These are phyloP conservation scores for Coelopa frigida DNA, from an alignment of 1,140 invertebrate genomes.

Conservation along the genomic window DNA sequence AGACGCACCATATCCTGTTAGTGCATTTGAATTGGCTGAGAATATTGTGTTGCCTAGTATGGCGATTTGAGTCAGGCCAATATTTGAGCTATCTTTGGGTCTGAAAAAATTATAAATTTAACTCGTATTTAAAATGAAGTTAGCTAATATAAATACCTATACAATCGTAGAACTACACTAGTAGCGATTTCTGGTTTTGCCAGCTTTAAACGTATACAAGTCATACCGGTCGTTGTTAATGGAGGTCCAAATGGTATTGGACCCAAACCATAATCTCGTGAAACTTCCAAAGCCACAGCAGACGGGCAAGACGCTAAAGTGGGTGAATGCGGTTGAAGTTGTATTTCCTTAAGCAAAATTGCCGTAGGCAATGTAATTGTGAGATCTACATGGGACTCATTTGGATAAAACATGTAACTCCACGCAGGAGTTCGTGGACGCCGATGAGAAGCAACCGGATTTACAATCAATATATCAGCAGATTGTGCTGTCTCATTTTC, in stretches of 20 bases:
- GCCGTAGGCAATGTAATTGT: slow-evolving; percentile 81
- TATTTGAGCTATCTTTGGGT: slow-evolving; percentile 77
- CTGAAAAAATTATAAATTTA: slow-evolving; percentile 52
- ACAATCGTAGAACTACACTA: slow-evolving; percentile 51
- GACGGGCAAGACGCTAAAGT: slow-evolving; percentile 83
- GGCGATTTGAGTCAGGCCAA: slow-evolving; percentile 81
- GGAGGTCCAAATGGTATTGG: slow-evolving; percentile 54
- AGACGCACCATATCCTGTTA: not conserved
- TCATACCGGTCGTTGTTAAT: slow-evolving; percentile 73
- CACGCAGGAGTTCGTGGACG: slow-evolving; percentile 79
- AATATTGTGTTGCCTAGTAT: slow-evolving; percentile 69
- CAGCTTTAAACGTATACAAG: slow-evolving; percentile 74
- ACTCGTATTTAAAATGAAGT: slow-evolving; percentile 13
- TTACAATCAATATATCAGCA: slow-evolving; percentile 75
- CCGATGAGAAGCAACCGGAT: slow-evolving; percentile 67
- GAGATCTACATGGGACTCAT: slow-evolving; percentile 80
- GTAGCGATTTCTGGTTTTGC: slow-evolving; percentile 73
- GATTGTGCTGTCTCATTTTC: slow-evolving; percentile 79
- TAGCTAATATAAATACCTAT: slow-evolving; percentile 24
- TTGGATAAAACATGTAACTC: slow-evolving; percentile 89
- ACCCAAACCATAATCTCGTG: slow-evolving; percentile 52
- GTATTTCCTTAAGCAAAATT: slow-evolving; percentile 81
- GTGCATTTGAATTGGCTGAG: slow-evolving; percentile 24
- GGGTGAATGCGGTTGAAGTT: slow-evolving; percentile 78
- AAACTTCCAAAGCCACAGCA: slow-evolving; percentile 76